These are phyloP conservation scores for Aphrocallistes beatrix DNA, from an alignment of 37 sponge, comb jelly and placozoan genomes.

Conservation along the genomic window DNA sequence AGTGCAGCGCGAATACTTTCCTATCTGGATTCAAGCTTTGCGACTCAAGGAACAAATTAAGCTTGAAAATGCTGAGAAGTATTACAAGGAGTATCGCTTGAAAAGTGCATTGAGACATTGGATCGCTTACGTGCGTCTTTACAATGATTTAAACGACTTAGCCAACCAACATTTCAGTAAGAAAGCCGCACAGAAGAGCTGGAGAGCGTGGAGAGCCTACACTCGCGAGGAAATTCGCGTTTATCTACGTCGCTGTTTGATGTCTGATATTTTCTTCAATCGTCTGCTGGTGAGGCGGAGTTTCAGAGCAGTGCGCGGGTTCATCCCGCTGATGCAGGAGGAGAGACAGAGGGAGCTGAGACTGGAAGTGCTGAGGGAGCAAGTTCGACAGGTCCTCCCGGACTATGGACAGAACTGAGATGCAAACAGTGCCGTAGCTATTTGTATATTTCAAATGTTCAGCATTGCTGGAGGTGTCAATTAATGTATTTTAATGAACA, in stretches of 20 bases:
- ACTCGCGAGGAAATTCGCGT: background rate
- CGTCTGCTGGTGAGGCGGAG: background rate
- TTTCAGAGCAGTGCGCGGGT: background rate
- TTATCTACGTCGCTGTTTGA: background rate
- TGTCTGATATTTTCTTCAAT: background rate
- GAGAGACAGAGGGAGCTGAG: background rate
- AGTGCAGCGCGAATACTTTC: background rate
- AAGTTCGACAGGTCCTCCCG: background rate
- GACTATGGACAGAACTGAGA: background rate
- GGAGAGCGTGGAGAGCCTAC: background rate
- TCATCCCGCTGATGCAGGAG: background rate
- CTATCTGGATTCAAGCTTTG: background rate
- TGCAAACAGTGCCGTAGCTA: too few species aligned
- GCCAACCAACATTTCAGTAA: background rate
- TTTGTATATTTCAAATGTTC: too few species aligned
- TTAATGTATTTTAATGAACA: too few species aligned
- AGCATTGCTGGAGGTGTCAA: too few species aligned
- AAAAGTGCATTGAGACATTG: background rate
- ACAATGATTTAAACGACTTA: background rate
- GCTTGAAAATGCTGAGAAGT: background rate
- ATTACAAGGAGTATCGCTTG: background rate
- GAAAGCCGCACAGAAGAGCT: background rate
- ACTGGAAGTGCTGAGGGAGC: background rate
- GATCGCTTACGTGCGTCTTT: background rate
- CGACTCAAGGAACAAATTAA: background rate